Percentiles rank a stretch among this genome's conserved stretches.
These are phyloP conservation scores for Pygmarrhopalites habei DNA, from an alignment of 1,140 invertebrate genomes.

Conservation along the genomic window DNA sequence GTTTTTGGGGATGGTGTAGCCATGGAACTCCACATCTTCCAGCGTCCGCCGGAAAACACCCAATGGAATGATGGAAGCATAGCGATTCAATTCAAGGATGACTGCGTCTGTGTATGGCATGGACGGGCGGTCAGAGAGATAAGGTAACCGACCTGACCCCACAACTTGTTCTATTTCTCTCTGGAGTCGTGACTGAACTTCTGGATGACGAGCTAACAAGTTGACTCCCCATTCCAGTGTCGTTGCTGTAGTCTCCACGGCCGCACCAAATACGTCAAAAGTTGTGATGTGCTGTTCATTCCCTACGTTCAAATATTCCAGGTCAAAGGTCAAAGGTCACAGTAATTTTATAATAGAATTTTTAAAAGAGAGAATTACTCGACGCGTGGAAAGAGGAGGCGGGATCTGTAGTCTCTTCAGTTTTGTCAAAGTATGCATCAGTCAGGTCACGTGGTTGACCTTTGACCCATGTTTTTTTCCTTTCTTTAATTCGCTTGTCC, in stretches of 20 bases:
- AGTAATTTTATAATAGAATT: neutral
- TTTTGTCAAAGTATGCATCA: conserved; percentile 20
- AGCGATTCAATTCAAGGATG: conserved; percentile 43
- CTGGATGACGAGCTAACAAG: conserved; percentile 62
- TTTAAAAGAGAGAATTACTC: neutral
- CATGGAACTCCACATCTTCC: conserved; percentile 40
- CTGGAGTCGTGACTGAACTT: conserved; percentile 68
- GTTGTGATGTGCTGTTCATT: neutral
- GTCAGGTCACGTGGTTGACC: conserved; percentile 12
- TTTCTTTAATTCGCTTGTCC: neutral
- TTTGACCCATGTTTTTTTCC: conserved; percentile 7
- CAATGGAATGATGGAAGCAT: conserved; percentile 15
- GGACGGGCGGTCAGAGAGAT: conserved; percentile 62
- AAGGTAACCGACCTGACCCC: conserved; percentile 57
- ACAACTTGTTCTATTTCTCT: conserved; percentile 69
- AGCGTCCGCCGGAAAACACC: neutral
- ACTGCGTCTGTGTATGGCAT: neutral
- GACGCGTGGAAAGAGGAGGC: conserved; percentile 14
- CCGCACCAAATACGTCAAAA: conserved; percentile 55
- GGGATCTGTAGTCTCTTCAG: conserved; percentile 18
- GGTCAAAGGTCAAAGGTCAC: neutral
- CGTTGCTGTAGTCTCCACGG: conserved; percentile 71
- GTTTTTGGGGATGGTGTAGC: too few species aligned
- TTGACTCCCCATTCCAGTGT: conserved; percentile 68
- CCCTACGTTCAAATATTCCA: neutral